Percentiles rank a stretch among this genome's conserved stretches.
Conservation (phyloP, 2,888 invertebrate genomes). For the Tryphoninae sp. region DNA sequence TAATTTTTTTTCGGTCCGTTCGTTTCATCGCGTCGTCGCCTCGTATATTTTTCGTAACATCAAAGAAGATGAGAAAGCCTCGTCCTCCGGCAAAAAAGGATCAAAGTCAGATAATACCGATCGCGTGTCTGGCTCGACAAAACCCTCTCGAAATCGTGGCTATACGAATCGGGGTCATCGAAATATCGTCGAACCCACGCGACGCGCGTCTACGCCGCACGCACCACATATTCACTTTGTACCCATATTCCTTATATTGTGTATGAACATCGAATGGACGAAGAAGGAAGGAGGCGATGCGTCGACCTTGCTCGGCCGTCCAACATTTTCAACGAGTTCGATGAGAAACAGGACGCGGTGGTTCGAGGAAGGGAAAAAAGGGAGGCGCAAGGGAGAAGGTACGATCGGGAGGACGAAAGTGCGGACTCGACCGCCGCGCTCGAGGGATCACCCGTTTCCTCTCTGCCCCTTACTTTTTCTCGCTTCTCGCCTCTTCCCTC, state of each 20-base stretch:
- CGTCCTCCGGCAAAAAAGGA: slow-evolving; percentile 4
- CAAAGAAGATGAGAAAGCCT: slow-evolving; percentile 11
- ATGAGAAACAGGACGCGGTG: slow-evolving; percentile 21
- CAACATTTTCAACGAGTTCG: slow-evolving; percentile 34
- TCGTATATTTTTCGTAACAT: slow-evolving; percentile 26
- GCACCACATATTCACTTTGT: background rate
- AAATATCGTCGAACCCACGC: slow-evolving; percentile 9
- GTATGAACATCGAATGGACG: background rate
- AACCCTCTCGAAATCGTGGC: background rate
- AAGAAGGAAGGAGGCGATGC: slow-evolving; percentile 3
- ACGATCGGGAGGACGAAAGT: slow-evolving; percentile 23
- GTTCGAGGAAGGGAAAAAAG: background rate
- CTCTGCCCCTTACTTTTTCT: background rate
- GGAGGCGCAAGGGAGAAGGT: background rate
- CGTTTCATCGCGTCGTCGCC: slow-evolving; percentile 16
- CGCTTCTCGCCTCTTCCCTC: slow-evolving; percentile 4
- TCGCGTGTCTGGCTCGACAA: slow-evolving; percentile 11
- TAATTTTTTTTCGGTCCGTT: background rate
- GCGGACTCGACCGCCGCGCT: slow-evolving; percentile 47
- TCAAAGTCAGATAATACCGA: slow-evolving; percentile 23
- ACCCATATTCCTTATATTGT: too few relatives aligned
- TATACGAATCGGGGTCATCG: slow-evolving; percentile 14
- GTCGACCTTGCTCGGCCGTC: slow-evolving; percentile 52
- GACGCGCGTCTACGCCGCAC: too few relatives aligned
- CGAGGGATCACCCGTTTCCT: slow-evolving; percentile 50